Evolutionary conservation across 2,888 invertebrate species (phyloP), one percentile per base, ranked within the genome.

Genomic region (Orchesellides sinensis): DNA sequence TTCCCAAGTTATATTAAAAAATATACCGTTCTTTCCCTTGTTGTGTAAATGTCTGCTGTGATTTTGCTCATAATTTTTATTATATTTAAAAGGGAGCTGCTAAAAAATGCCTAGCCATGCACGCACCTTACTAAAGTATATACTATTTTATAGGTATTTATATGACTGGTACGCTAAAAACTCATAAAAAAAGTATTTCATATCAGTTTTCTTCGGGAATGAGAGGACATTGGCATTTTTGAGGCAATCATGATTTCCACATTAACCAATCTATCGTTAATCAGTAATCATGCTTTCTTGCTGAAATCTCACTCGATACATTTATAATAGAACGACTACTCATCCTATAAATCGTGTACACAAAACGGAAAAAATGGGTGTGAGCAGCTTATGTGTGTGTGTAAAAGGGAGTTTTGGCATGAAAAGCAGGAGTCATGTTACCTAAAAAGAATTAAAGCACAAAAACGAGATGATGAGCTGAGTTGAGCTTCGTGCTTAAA

Each of bases 261-360:
- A 78, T 78, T 78, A 78, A 78, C 78, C 70, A 78, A 78, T 78
- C 61, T 78, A 70, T 78, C 78, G 78, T 70, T 78, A 78, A 78
- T 78, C 78, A 78, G 78, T 70, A 78, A 78, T 78, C 78, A 77
- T 77, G 77, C 35, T 52, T 32, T 29, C 56, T 54, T 25, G 61
- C n/a, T 72, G n/a, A 29, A 61, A 45, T 61, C 29, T 29, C 52
- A 47, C 61, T 54, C 23, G 35, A 14, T 40, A 32, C 17, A 52
- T n/a, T 49, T 63, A 52, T 72, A 40, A 59, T 45, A 32, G 47
- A 23, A 27, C 63, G 47, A 40, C 65, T 65, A 25, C 5, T 72
- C 19, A n/a, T 29, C 45, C 47, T 52, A 52, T 52, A 65, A 68
- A 77, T 77, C 75, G 75, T 66, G 66, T 66, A 5, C 23, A 23